Evolutionary conservation across 2,797 vertebrate species (phyloP).

Genomic region (Brachyalestes nurse): DNA sequence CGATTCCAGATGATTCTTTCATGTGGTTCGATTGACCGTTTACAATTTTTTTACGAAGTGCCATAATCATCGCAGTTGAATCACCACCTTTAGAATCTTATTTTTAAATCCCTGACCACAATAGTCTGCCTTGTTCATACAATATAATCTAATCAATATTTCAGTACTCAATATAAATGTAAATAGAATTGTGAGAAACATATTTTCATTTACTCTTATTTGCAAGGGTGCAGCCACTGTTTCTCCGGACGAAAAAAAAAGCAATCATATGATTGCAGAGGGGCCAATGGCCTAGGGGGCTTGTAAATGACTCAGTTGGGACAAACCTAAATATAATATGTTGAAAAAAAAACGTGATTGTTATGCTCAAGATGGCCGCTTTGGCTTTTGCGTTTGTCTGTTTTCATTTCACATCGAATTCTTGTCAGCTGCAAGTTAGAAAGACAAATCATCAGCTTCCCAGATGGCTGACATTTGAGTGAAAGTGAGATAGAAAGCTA

Average conservation of each 20-base stretch:
- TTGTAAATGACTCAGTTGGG: constrained; percentile 16
- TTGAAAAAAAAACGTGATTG: not conserved
- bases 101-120: too few species aligned
- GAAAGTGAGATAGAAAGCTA: constrained; percentile 8
- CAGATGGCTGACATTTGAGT: not conserved
- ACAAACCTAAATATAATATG: constrained; percentile 2
- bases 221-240: not conserved
- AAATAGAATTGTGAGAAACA: too few species aligned
- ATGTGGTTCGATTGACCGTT: too few species aligned
- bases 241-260: constrained; percentile 1
- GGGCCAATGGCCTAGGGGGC: not conserved
- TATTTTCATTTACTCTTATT: too few species aligned
- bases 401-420: not conserved
- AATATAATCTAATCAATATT: too few species aligned
- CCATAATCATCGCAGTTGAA: too few species aligned
- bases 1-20: too few species aligned
- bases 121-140: too few species aligned
- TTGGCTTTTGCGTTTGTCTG: not conserved
- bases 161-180: too few species aligned
- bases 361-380: not conserved
- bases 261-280: not conserved
- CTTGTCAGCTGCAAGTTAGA: not conserved
- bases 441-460: constrained; percentile 7
- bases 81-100: too few species aligned
- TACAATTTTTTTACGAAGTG: too few species aligned